Evolutionary conservation across 1,140 invertebrate genomes (phyloP).

Genomic region (Pseudomyrmex flavicornis): DNA sequence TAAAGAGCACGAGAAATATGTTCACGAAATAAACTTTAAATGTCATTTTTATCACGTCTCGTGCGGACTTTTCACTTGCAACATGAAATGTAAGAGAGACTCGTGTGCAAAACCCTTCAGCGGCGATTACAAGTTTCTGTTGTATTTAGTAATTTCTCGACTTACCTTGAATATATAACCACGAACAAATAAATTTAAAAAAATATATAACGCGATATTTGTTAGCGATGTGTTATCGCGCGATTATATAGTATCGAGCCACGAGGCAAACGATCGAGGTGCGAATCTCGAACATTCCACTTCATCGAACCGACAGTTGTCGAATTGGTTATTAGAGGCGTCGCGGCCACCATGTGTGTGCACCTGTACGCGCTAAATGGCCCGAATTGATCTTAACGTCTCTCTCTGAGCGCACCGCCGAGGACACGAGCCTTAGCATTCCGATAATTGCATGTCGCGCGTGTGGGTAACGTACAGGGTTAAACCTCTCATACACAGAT

Average conservation of each 20-base stretch:
- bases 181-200: not conserved
- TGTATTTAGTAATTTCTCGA: not conserved
- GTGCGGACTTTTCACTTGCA: not conserved
- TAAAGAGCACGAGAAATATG: constrained; percentile 4
- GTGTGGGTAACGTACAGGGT: constrained; percentile 44
- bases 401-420: constrained; percentile 11
- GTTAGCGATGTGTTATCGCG: not conserved
- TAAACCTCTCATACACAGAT: constrained; percentile 46
- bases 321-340: constrained; percentile 50
- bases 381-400: constrained; percentile 55
- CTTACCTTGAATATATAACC: not conserved
- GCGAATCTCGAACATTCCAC: constrained; percentile 24
- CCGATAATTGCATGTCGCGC: constrained; percentile 62
- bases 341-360: constrained; percentile 21
- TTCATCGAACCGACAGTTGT: constrained; percentile 52
- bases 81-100: not conserved
- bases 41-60: constrained; percentile 33
- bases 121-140: constrained; percentile 17
- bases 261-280: not conserved
- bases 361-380: constrained; percentile 54
- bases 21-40: constrained; percentile 41
- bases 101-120: not conserved
- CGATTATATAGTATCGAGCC: not conserved
- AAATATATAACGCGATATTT: no score
- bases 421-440: constrained; percentile 45